Evolutionary conservation across 2,888 invertebrate species (phyloP).

Genomic region (Phyto melanocephala): DNA sequence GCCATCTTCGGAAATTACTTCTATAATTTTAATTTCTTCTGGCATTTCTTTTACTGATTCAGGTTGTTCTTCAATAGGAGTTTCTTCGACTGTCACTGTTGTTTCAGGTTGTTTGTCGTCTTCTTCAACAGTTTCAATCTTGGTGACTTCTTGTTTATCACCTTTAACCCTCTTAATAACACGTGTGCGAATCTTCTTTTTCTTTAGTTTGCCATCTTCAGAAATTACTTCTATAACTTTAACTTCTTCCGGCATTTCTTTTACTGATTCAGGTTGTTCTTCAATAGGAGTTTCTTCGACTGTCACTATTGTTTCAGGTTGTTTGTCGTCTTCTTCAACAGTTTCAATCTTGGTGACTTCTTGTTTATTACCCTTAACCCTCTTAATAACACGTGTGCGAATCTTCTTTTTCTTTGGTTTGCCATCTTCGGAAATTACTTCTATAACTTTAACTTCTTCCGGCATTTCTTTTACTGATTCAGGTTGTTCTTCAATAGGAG

Average conservation of each 20-base stretch:
- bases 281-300: conserved; percentile 53
- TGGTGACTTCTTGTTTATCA: conserved; percentile 58
- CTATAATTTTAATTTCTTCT: conserved; percentile 49
- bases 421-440: conserved; percentile 67
- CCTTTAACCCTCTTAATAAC: conserved; percentile 58
- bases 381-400: conserved; percentile 69
- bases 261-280: conserved; percentile 36
- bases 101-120: conserved; percentile 58
- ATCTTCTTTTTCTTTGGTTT: conserved; percentile 67
- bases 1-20: conserved; percentile 51
- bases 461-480: conserved; percentile 67
- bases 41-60: conserved; percentile 49
- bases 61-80: conserved; percentile 38
- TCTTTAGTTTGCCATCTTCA: conserved; percentile 53
- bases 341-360: conserved; percentile 71
- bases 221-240: conserved; percentile 49
- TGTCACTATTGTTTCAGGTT: conserved; percentile 66
- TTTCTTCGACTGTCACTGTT: conserved; percentile 53
- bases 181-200: conserved; percentile 52
- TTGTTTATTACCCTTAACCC: conserved; percentile 69
- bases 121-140: conserved; percentile 61
- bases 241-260: conserved; percentile 58
- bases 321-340: conserved; percentile 69
- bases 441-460: conserved; percentile 67
- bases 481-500: conserved; percentile 58